phyloP scores from a whole-genome alignment of 1,140 invertebrate species.

The Wasmannia auropunctata region DNA sequence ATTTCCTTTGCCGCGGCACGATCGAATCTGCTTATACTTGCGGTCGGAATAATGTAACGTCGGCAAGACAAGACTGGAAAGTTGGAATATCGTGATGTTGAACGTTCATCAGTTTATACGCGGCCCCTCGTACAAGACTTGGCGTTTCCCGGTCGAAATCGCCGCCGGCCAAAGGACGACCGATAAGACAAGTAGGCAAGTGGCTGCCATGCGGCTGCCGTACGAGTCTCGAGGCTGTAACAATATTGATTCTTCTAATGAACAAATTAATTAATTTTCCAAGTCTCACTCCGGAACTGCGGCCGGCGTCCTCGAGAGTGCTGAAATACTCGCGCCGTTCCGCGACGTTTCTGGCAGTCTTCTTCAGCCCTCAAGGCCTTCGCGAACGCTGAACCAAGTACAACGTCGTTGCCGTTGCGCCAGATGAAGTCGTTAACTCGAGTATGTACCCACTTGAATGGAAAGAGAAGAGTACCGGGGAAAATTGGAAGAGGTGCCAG shows the following conservation, averaged over 20 bases:
- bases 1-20: constrained; percentile 71
- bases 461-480: constrained; percentile 45
- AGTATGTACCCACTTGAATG: constrained; percentile 79
- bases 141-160: constrained; percentile 15
- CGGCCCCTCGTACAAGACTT: constrained; percentile 28
- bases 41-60: constrained; percentile 63
- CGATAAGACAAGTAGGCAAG: constrained; percentile 68
- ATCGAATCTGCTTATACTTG: constrained; percentile 68
- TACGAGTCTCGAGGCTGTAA: constrained; percentile 25
- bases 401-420: constrained; percentile 34
- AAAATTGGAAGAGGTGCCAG: constrained; percentile 74
- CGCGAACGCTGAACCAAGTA: constrained; percentile 42
- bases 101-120: constrained; percentile 45
- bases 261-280: constrained; percentile 75
- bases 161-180: constrained; percentile 54
- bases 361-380: constrained; percentile 10
- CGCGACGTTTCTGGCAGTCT: constrained; percentile 37
- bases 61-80: constrained; percentile 23
- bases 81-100: constrained; percentile 62
- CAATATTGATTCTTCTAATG: constrained; percentile 75
- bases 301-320: constrained; percentile 22
- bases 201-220: constrained; percentile 26
- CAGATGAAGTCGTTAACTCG: constrained; percentile 81
- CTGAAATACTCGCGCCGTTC: constrained; percentile 16
- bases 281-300: constrained; percentile 57